Conservation (phyloP, 2,113 vertebrate genomes). For the Pholis gunnellus region DNA sequence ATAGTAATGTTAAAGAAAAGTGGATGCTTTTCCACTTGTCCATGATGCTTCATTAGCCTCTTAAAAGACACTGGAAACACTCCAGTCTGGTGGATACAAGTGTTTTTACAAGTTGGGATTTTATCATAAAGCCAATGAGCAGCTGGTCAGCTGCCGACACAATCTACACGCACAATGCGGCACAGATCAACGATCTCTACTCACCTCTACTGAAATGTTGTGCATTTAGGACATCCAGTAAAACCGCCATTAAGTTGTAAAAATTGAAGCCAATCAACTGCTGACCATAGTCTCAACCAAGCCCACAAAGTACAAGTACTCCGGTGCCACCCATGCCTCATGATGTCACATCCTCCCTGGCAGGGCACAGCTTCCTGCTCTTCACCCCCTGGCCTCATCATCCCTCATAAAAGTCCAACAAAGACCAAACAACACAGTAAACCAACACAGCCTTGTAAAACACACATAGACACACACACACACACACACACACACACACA, state of each 20-base stretch:
- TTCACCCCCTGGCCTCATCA: slow-evolving; percentile 64
- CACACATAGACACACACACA: slow-evolving; percentile 57
- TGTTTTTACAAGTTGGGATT: background rate
- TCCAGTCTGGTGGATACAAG: background rate
- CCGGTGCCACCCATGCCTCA: slow-evolving; percentile 16
- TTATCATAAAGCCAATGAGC: background rate
- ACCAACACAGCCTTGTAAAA: slow-evolving; percentile 79
- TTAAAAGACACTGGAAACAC: background rate
- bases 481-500: slow-evolving; percentile 59
- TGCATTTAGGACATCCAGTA: background rate
- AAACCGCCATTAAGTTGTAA: background rate
- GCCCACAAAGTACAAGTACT: background rate
- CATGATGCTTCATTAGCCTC: background rate
- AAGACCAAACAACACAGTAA: slow-evolving; percentile 80
- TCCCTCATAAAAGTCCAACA: slow-evolving; percentile 75
- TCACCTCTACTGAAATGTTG: background rate
- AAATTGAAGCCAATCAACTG: background rate
- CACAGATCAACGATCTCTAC: background rate
- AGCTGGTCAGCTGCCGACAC: background rate
- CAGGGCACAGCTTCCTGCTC: slow-evolving; percentile 53
- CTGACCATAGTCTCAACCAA: background rate
- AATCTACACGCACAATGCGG: background rate
- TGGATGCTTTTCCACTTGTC: background rate
- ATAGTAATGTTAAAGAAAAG: background rate
- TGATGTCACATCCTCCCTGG: slow-evolving; percentile 75